These are phyloP conservation scores for Lagocephalus sceleratus DNA, from an alignment of 2,797 vertebrate species.

Conservation along the genomic window DNA sequence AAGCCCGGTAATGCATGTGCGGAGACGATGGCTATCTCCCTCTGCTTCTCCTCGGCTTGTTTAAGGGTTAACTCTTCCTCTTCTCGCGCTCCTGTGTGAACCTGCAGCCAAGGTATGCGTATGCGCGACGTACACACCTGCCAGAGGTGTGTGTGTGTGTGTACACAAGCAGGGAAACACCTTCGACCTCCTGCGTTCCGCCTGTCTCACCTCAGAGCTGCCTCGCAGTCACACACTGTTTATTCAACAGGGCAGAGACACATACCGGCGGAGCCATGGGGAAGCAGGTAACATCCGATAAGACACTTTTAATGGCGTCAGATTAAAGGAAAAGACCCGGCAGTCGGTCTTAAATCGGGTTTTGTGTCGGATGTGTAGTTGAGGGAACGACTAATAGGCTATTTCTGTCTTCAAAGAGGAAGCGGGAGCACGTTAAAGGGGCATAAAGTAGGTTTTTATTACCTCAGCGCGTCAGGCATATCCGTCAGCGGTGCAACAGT, in stretches of 20 bases:
- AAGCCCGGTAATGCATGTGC: too few species aligned
- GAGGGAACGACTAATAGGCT: background rate
- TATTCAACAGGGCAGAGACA: conserved; percentile 50
- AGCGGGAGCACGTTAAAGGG: conserved; percentile 1
- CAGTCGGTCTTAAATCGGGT: conserved; percentile 14
- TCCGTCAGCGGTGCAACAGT: background rate
- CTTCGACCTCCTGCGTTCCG: conserved; percentile 66
- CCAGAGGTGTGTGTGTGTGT: conserved; percentile 61
- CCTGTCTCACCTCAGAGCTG: conserved; percentile 62
- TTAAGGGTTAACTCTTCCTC: conserved; percentile 52
- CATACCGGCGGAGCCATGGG: conserved; percentile 62
- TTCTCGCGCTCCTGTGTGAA: conserved; percentile 66
- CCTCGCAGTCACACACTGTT: conserved; percentile 36
- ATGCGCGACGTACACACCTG: too few species aligned
- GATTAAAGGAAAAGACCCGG: conserved; percentile 22
- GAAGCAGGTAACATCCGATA: conserved; percentile 73
- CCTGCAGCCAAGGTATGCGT: conserved; percentile 62
- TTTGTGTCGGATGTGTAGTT: conserved; percentile 5
- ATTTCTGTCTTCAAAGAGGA: conserved; percentile 5
- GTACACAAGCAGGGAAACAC: conserved; percentile 63
- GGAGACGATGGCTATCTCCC: conserved; percentile 7
- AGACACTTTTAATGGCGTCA: conserved; percentile 24
- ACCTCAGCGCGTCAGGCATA: too few species aligned
- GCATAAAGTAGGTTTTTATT: conserved; percentile 3
- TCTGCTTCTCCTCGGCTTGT: conserved; percentile 9